Evolutionary conservation across 2,888 invertebrate species (phyloP), one percentile per base, ranked within the genome.

Genomic region (Baccha elongata): DNA sequence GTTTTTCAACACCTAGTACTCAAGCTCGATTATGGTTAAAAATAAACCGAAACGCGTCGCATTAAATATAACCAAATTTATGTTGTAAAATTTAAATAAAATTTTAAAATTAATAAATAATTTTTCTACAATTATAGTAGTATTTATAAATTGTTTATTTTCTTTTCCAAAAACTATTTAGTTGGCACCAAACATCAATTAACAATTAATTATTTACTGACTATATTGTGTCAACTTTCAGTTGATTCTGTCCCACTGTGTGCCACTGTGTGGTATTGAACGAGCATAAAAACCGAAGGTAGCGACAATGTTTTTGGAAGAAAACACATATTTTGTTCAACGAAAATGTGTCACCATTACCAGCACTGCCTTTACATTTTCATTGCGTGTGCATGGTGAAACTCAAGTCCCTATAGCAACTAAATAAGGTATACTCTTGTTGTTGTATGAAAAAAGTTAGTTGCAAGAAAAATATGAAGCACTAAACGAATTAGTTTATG

Each of bases 401-500:
- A 76, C 64, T 69, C 46, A 67, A 65, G 53, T 71, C 76, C 64
- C 76, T 60, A 60, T 71, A 55, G 60, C 60, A 67, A 71, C 76
- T 8, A 26, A 29, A 37, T 40, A 5, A n/a, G n/a, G n/a, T n/a
- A n/a, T 8, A 32, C 29, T 52, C 10, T 19, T 46, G 40, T 44
- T 19, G 26, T 15, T 21, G 15, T n/a, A 19, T 35, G 17, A 13
- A 40, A 32, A 26, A 13, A 15, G 26, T 23, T 23, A 17, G 37
- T 32, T 53, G 48, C 46, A 67, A 69, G 35, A 53, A 53, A 75
- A 60, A 52, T 64, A 48, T 68, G 42, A 75, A 81, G 37, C 75
- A 52, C 67, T 71, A 81, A 81, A 71, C 60, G 71, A 81, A 81
- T 81, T 76, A 72, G 81, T 81, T 76, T 81, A 81, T 62, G 76